A percentile compares a stretch with the other conserved stretches of the same genome.
These are phyloP conservation scores for Pelobates cultripes DNA, from an alignment of 2,797 vertebrate species.

Conservation along the genomic window DNA sequence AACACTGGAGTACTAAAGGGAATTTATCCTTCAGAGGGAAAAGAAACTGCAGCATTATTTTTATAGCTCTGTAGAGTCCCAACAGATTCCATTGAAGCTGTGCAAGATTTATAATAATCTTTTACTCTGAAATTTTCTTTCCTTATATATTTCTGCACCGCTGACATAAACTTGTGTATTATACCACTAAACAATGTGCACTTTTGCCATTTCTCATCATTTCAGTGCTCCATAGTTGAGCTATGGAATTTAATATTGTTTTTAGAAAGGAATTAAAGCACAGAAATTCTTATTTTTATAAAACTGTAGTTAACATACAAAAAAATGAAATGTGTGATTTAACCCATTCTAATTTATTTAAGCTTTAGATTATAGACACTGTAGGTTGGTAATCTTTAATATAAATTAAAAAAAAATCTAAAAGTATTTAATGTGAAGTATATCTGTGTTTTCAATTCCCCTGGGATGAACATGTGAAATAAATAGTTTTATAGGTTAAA, in stretches of 20 bases:
- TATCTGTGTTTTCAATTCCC: too few species aligned
- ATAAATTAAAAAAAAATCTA: too few species aligned
- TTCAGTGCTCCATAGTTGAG: conserved; percentile 59
- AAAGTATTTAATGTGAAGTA: too few species aligned
- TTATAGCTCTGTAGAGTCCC: conserved; percentile 54
- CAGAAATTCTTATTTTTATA: conserved; percentile 13
- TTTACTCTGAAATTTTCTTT: conserved; percentile 59
- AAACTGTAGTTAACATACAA: background rate
- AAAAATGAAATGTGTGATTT: conserved; percentile 1
- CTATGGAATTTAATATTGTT: conserved; percentile 55
- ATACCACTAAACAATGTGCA: conserved; percentile 61
- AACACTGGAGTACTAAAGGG: conserved; percentile 48
- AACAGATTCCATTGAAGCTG: conserved; percentile 53
- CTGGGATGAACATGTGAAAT: too few species aligned
- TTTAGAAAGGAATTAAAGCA: conserved; percentile 45
- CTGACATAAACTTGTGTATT: conserved; percentile 53
- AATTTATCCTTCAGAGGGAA: conserved; percentile 53
- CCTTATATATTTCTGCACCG: conserved; percentile 60
- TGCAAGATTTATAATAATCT: conserved; percentile 49
- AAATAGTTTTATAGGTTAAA: too few species aligned
- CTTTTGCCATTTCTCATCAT: conserved; percentile 65
- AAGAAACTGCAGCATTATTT: conserved; percentile 58
- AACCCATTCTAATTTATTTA: background rate
- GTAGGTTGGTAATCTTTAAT: background rate
- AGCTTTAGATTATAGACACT: background rate